A percentile compares a stretch with the other conserved stretches of the same genome.
Conservation (phyloP, 2,888 invertebrate species). For the Ennomos fuscantarius region DNA sequence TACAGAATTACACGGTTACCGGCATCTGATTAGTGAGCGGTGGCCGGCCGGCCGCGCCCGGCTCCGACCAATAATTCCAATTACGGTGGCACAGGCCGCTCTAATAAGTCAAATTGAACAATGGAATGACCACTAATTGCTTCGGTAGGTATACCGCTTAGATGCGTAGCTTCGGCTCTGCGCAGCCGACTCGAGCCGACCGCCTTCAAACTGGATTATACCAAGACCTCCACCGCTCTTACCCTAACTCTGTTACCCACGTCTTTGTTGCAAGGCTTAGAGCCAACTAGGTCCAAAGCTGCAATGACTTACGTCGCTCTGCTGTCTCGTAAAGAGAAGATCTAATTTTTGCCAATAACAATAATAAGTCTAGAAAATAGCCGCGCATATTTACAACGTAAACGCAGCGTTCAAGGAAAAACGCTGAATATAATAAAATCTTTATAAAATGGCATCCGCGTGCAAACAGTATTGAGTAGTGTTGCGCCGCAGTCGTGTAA, state of each 20-base stretch:
- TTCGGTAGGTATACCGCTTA: conserved; percentile 50
- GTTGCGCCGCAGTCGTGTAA: conserved; percentile 56
- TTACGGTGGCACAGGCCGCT: conserved; percentile 58
- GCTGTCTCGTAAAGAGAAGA: conserved; percentile 11
- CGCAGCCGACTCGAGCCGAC: conserved; percentile 4
- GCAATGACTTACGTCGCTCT: conserved; percentile 8
- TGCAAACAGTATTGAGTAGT: conserved; percentile 57
- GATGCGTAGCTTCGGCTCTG: conserved; percentile 10
- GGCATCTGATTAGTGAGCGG: conserved; percentile 47
- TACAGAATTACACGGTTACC: conserved; percentile 46
- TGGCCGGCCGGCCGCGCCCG: conserved; percentile 38
- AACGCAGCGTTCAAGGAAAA: conserved; percentile 19
- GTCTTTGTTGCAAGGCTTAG: conserved; percentile 4
- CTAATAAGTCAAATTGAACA: conserved; percentile 80
- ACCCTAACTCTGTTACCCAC: conserved; percentile 11
- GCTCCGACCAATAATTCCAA: conserved; percentile 67
- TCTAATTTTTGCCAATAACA: conserved; percentile 13
- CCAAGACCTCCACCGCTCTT: conserved; percentile 26
- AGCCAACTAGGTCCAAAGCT: neutral
- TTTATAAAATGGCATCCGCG: conserved; percentile 35
- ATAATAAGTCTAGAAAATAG: conserved; percentile 14
- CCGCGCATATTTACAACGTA: conserved; percentile 8
- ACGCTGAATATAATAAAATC: conserved; percentile 24
- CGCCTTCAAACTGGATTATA: conserved; percentile 34
- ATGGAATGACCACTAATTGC: conserved; percentile 69